Conservation (phyloP, 2,888 invertebrate genomes). For the Hirtodrosophila confusa region DNA sequence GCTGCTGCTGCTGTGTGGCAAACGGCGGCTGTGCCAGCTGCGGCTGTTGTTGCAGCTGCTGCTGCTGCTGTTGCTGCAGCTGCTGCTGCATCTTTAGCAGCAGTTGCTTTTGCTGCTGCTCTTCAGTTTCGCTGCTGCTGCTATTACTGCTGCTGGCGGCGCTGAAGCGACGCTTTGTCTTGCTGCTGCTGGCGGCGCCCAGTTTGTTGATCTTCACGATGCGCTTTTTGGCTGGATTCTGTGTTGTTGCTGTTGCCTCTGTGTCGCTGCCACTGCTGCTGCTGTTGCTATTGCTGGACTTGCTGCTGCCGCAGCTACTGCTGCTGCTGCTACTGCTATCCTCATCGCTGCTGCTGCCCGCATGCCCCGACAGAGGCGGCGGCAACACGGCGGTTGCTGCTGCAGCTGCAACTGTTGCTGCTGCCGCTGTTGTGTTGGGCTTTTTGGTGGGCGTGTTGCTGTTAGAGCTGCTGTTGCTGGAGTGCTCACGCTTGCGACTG, state of each 20-base stretch:
- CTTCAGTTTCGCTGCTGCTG: constrained; percentile 41
- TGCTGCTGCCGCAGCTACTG: constrained; percentile 45
- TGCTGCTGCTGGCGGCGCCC: constrained; percentile 50
- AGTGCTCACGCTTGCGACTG: constrained; percentile 82
- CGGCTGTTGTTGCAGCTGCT: constrained; percentile 66
- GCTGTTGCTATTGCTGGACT: constrained; percentile 26
- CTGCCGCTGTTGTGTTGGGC: constrained; percentile 68
- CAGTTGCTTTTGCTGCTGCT: constrained; percentile 37
- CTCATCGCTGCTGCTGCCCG: constrained; percentile 50
- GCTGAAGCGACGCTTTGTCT: constrained; percentile 32
- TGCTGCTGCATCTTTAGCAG: constrained; percentile 35
- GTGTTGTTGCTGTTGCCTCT: constrained; percentile 5
- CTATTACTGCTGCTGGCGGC: constrained; percentile 43
- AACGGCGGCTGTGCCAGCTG: constrained; percentile 12
- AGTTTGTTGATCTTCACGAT: constrained; percentile 50
- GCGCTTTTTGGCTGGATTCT: constrained; percentile 48
- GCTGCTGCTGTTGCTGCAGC: constrained; percentile 58
- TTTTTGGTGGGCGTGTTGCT: constrained; percentile 74
- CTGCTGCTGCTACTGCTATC: constrained; percentile 64
- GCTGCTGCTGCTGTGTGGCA: constrained; percentile 36
- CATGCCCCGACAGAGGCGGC: not conserved
- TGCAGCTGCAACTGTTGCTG: constrained; percentile 8
- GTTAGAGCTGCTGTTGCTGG: constrained; percentile 65
- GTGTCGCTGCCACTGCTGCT: constrained; percentile 28
- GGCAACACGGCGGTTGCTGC: constrained; percentile 11